Conservation (phyloP, 2,797 vertebrate genomes). For the Spheniscus humboldti region DNA sequence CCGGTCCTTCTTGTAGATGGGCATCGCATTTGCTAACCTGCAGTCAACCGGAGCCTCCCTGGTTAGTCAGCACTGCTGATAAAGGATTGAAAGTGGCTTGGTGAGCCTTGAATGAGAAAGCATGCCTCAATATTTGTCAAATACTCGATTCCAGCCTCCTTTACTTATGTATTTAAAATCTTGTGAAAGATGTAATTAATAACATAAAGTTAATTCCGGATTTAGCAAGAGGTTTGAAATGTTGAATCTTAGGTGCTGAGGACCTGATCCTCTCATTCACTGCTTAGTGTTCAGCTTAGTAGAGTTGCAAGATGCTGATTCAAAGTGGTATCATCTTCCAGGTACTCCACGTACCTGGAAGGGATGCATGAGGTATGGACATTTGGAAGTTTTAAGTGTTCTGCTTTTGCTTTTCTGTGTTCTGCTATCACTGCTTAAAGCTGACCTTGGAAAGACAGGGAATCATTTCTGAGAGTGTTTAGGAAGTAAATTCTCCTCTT, state of each 20-base stretch:
- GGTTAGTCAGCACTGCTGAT: too few species aligned
- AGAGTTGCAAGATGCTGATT: background rate
- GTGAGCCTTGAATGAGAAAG: background rate
- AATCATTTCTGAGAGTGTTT: background rate
- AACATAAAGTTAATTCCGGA: background rate
- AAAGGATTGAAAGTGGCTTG: too few species aligned
- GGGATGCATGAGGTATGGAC: too few species aligned
- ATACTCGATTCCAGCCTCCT: background rate
- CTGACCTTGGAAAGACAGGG: background rate
- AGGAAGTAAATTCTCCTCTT: background rate
- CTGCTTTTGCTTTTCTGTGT: background rate
- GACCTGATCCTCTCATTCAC: background rate
- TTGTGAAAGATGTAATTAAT: background rate
- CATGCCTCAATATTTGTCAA: background rate
- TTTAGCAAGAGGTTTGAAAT: background rate
- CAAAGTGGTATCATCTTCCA: background rate
- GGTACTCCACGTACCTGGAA: background rate
- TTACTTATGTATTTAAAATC: background rate
- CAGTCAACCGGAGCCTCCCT: too few species aligned
- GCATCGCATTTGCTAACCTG: too few species aligned
- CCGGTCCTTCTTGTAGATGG: too few species aligned
- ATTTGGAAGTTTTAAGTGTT: background rate
- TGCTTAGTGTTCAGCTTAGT: background rate
- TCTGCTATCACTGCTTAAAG: background rate
- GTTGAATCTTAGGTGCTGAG: background rate